Evolutionary conservation across 53 echinoderm and acorn worm species (phyloP), one percentile per base, ranked within the genome.

Genomic region (Patiria pectinifera): DNA sequence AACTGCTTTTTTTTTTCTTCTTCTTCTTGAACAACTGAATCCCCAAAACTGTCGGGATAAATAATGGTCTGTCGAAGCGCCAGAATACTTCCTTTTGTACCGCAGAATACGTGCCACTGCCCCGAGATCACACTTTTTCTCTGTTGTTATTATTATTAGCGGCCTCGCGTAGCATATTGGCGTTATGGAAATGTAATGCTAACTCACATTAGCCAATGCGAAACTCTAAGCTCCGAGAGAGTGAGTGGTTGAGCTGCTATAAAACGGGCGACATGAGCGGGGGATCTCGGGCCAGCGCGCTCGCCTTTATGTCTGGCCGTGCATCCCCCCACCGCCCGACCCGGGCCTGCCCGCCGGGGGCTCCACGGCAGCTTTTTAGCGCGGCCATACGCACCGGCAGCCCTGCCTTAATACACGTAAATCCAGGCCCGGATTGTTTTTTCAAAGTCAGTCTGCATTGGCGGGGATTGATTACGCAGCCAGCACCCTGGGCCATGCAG

Each of bases 371-470:
- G 78, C 87, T 87, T 87, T 87, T 78, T 78, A 87, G 87, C 78
- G 78, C 35, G 76, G 90, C 90, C 90, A 90, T 90, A 80, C 90
- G 70, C 81, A 69, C 90, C 81, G 63, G 81, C 26, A 81, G 90
- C 90, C 81, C 69, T 69, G 80, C 81, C 81, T 8, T 80, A 90
- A 90, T 90, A 80, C 90, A 90, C 90, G 90, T 90, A 90, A 53
- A 90, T 90, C 90, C 90, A 78, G 77, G 79, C 82, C 48, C 80
- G 80, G 90, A 90, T 90, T 90, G 90, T 90, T 90, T 90, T 90
- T 90, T 90, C 90, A 90, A 90, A 90, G 90, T 90, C 90, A 90
- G 90, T 90, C 90, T 90, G 90, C 82, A 90, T 90, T 90, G 80
- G 90, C 90, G 62, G 45, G 90, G 90, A 90, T 90, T 90, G 90